Evolutionary conservation across 1,140 invertebrate species (phyloP).

Genomic region (Macrosteles quadrilineatus): DNA sequence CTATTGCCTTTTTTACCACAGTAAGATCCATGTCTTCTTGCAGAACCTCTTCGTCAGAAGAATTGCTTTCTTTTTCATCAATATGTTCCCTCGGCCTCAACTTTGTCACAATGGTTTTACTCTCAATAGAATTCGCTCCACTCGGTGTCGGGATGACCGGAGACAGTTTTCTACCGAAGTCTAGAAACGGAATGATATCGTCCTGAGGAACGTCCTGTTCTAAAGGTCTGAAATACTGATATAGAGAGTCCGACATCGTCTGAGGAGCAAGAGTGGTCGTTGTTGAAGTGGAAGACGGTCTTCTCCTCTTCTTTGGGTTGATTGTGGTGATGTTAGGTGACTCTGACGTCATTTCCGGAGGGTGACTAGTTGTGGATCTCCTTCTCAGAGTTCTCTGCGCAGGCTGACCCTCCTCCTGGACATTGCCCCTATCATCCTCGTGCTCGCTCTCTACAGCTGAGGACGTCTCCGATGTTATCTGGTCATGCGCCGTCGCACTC

Average conservation of each 20-base stretch:
- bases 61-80: not conserved
- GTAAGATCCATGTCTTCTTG: constrained; percentile 42
- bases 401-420: not conserved
- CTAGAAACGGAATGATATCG: constrained; percentile 40
- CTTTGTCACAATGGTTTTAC: constrained; percentile 31
- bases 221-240: constrained; percentile 40
- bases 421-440: not conserved
- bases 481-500: not conserved
- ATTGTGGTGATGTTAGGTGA: not conserved
- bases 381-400: not conserved
- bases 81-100: not conserved
- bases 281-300: not conserved
- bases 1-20: constrained; percentile 33
- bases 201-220: constrained; percentile 39
- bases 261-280: constrained; percentile 34
- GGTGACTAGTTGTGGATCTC: not conserved
- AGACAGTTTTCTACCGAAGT: constrained; percentile 40
- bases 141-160: constrained; percentile 33
- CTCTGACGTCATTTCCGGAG: not conserved
- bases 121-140: constrained; percentile 38
- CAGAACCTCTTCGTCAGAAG: constrained; percentile 31
- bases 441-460: not conserved
- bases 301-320: constrained; percentile 4
- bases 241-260: constrained; percentile 38
- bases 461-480: constrained; percentile 16